phyloP scores from a whole-genome alignment of 2,113 vertebrate species.

The Megalops atlanticus region DNA sequence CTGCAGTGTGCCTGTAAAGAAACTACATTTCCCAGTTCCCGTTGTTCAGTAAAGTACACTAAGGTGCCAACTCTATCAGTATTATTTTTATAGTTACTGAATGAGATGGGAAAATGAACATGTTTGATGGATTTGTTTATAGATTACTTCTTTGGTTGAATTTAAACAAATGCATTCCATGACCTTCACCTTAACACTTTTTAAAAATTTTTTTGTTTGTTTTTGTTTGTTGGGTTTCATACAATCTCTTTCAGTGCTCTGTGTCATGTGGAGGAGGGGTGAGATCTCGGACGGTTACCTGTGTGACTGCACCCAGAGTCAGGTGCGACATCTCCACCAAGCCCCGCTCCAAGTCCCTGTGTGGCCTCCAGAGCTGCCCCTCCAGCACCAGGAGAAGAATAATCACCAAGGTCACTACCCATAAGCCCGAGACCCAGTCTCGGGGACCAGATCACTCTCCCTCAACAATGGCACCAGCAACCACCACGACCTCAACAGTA shows the following conservation, averaged over 20 bases:
- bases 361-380: constrained; percentile 87
- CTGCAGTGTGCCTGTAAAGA: too few species aligned
- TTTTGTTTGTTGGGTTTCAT: not conserved
- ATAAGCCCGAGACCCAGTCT: constrained; percentile 11
- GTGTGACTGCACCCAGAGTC: constrained; percentile 70
- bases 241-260: constrained; percentile 77
- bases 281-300: constrained; percentile 81
- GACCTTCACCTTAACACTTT: not conserved
- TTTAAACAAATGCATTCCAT: not conserved
- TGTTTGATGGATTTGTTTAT: too few species aligned
- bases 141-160: too few species aligned
- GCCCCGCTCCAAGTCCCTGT: constrained; percentile 86
- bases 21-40: too few species aligned
- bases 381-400: constrained; percentile 57
- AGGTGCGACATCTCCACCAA: constrained; percentile 77
- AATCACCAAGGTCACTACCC: constrained; percentile 35
- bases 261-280: constrained; percentile 89
- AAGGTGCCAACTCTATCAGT: too few species aligned
- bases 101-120: too few species aligned
- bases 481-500: constrained; percentile 35
- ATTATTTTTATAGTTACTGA: too few species aligned
- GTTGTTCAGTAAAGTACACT: too few species aligned
- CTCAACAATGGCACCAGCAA: constrained; percentile 51
- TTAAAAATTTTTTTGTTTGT: not conserved
- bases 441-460: constrained; percentile 34